Conservation (phyloP, 2,888 invertebrate genomes). For the Phyto melanocephala region DNA sequence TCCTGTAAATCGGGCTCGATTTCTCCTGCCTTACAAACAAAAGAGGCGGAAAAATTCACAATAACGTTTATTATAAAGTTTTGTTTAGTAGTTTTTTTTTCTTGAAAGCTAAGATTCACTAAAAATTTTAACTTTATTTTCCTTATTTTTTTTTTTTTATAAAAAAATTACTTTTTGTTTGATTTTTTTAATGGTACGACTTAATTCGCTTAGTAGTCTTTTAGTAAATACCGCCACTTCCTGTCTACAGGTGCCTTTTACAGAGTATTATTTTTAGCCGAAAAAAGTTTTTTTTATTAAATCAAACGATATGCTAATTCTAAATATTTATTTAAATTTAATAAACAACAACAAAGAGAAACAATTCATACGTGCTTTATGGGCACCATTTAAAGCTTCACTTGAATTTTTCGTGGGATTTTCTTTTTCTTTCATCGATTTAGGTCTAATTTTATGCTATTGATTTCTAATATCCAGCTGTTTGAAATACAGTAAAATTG, state of each 20-base stretch:
- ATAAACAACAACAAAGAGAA: not conserved
- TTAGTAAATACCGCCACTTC: slow-evolving; percentile 55
- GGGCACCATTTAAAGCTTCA: not conserved
- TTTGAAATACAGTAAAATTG: not conserved
- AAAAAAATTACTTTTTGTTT: too few relatives aligned
- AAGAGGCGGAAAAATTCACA: too few relatives aligned
- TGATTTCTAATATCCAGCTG: slow-evolving; percentile 45
- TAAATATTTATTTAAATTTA: slow-evolving; percentile 1
- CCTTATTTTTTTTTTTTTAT: too few relatives aligned
- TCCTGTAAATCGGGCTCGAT: too few relatives aligned
- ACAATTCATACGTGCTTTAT: slow-evolving; percentile 2
- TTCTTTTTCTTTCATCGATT: slow-evolving; percentile 18
- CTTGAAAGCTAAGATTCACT: too few relatives aligned
- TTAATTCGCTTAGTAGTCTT: slow-evolving; percentile 13
- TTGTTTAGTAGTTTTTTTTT: too few relatives aligned
- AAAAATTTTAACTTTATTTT: too few relatives aligned
- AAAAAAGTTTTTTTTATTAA: not conserved
- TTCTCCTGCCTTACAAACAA: too few relatives aligned
- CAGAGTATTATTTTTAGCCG: too few relatives aligned
- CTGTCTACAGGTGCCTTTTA: slow-evolving; percentile 44
- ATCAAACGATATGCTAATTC: too few relatives aligned
- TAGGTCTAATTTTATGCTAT: slow-evolving; percentile 38
- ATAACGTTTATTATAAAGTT: too few relatives aligned
- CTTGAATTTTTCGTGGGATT: not conserved
- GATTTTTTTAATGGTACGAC: too few relatives aligned